Conservation (phyloP, 2,113 vertebrate genomes). For the Columbina picui region DNA sequence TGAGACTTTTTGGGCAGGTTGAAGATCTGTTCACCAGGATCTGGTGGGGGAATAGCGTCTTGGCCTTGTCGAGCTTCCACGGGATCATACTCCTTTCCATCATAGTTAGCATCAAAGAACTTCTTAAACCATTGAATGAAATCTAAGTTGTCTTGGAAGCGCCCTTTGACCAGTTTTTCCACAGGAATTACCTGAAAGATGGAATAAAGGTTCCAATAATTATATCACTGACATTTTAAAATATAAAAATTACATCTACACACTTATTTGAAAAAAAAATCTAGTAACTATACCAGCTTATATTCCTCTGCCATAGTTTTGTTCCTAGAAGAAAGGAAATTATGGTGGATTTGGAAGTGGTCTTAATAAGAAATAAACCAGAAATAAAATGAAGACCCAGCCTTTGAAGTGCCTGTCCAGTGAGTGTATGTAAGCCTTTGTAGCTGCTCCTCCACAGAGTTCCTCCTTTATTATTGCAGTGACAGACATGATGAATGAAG, state of each 20-base stretch:
- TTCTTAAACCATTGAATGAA: slow-evolving; percentile 99
- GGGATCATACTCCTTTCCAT: slow-evolving; percentile 97
- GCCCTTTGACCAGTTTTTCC: slow-evolving; percentile 97
- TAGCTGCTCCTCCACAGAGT: neutral
- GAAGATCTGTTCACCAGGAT: slow-evolving; percentile 98
- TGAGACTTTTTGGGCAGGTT: slow-evolving; percentile 97
- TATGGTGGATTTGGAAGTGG: neutral
- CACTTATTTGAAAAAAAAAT: neutral
- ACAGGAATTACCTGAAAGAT: slow-evolving; percentile 93
- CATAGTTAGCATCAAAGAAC: slow-evolving; percentile 98
- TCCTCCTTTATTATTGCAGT: neutral
- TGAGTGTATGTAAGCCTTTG: neutral
- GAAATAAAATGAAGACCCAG: neutral
- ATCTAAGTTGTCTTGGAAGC: slow-evolving; percentile 99
- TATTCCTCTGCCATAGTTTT: neutral
- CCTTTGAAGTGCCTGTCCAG: neutral
- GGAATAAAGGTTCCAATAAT: neutral
- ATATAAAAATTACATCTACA: neutral
- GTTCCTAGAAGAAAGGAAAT: neutral
- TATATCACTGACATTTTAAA: neutral
- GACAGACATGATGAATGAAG: neutral
- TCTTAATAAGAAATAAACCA: neutral
- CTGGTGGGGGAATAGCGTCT: slow-evolving; percentile 95
- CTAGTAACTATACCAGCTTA: neutral
- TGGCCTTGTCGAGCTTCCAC: slow-evolving; percentile 95